These are phyloP conservation scores for Trachymyrmex septentrionalis DNA, from an alignment of 1,140 invertebrate species.

Conservation along the genomic window DNA sequence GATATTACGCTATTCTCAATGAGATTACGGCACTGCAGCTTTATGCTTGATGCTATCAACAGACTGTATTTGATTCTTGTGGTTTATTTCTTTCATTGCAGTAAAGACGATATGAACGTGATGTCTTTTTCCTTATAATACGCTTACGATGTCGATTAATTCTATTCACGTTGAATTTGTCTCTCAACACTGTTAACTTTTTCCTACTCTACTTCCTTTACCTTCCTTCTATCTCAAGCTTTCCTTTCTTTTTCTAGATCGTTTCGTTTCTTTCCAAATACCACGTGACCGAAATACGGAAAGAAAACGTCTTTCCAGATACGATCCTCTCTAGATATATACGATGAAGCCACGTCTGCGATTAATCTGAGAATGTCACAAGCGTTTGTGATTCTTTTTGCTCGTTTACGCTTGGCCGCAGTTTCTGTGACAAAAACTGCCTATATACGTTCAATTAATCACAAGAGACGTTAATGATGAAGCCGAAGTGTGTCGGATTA, in stretches of 20 bases:
- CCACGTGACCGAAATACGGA: constrained; percentile 50
- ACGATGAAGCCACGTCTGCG: constrained; percentile 13
- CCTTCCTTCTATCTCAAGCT: constrained; percentile 33
- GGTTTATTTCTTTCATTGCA: constrained; percentile 17
- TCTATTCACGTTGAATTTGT: constrained; percentile 62
- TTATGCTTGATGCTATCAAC: background rate
- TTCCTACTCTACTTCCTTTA: constrained; percentile 69
- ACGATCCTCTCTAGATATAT: background rate
- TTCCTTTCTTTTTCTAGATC: constrained; percentile 1
- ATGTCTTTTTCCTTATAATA: constrained; percentile 54
- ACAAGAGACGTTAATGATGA: constrained; percentile 65
- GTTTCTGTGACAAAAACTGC: constrained; percentile 48
- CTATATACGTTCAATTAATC: constrained; percentile 69
- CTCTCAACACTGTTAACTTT: constrained; percentile 63
- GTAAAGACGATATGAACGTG: constrained; percentile 38
- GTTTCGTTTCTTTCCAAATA: constrained; percentile 20
- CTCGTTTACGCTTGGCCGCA: constrained; percentile 30
- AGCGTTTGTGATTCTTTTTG: constrained; percentile 47
- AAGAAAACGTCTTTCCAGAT: constrained; percentile 17
- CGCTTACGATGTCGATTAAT: constrained; percentile 51
- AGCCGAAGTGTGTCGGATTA: constrained; percentile 44
- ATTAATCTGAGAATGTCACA: constrained; percentile 56
- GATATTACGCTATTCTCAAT: constrained; percentile 1
- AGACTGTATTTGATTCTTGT: constrained; percentile 41
- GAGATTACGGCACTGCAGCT: background rate